Conservation (phyloP, 2,888 invertebrate species). For the Polia nebulosa region DNA sequence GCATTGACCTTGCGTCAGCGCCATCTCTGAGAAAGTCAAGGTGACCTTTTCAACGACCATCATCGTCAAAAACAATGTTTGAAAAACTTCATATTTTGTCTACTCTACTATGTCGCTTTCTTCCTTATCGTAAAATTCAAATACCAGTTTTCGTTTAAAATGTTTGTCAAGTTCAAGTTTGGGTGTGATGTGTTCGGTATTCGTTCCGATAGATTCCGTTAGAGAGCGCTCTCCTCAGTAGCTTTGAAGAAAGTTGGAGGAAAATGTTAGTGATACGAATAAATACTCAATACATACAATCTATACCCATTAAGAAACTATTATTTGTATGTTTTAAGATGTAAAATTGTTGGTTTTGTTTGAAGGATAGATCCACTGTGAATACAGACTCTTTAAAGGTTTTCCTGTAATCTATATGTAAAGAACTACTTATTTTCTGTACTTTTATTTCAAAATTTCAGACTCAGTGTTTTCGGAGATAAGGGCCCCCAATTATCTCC, state of each 20-base stretch:
- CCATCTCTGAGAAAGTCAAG: constrained; percentile 43
- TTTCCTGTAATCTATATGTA: too few relatives aligned
- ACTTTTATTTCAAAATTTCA: too few relatives aligned
- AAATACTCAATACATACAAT: too few relatives aligned
- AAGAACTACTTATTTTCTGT: too few relatives aligned
- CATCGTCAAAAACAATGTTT: not conserved
- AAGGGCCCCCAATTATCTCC: too few relatives aligned
- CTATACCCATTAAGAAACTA: too few relatives aligned
- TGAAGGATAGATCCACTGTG: too few relatives aligned
- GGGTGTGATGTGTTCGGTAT: not conserved
- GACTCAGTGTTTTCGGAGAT: too few relatives aligned
- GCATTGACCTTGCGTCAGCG: constrained; percentile 37
- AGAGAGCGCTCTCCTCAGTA: constrained; percentile 32
- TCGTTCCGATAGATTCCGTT: constrained; percentile 24
- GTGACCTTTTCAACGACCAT: not conserved
- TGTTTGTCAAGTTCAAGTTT: not conserved
- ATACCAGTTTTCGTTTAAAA: constrained; percentile 13
- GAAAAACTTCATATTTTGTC: not conserved
- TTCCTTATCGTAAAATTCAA: not conserved
- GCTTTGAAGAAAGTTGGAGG: not conserved
- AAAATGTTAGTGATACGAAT: not conserved
- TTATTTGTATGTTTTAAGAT: too few relatives aligned
- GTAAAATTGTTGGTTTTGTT: too few relatives aligned
- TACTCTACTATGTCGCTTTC: not conserved
- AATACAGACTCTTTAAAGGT: too few relatives aligned